A percentile compares a stretch with the other conserved stretches of the same genome.
Conservation (phyloP, 2,888 invertebrate species). For the Selenia dentaria region DNA sequence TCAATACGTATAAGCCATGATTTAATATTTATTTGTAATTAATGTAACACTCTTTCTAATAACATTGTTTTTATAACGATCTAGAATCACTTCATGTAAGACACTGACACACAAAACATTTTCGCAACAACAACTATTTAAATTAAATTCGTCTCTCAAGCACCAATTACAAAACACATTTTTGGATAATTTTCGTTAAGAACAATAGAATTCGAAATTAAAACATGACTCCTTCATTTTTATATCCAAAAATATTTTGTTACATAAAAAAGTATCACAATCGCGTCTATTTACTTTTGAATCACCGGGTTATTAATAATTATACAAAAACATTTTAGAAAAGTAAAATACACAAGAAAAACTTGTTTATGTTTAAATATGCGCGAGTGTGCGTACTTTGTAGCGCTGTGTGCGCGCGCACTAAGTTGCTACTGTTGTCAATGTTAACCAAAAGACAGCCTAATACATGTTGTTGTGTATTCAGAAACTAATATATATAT, state of each 20-base stretch:
- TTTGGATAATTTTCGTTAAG: slow-evolving; percentile 28
- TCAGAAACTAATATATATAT: slow-evolving; percentile 26
- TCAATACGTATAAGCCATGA: no score
- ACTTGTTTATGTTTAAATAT: slow-evolving; percentile 39
- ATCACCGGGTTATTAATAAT: no score
- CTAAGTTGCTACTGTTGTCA: slow-evolving; percentile 73
- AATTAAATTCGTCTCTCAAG: slow-evolving; percentile 30
- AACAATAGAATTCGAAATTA: slow-evolving; percentile 5
- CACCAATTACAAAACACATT: slow-evolving; percentile 36
- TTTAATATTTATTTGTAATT: no score
- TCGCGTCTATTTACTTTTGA: slow-evolving; percentile 23
- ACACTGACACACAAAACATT: no score
- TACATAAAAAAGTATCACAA: slow-evolving; percentile 27
- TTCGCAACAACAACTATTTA: no score
- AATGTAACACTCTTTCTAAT: no score
- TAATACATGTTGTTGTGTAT: slow-evolving; percentile 35
- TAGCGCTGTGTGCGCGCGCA: slow-evolving; percentile 69
- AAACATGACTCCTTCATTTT: slow-evolving; percentile 13
- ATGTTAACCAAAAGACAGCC: slow-evolving; percentile 59
- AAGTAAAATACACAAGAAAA: no score
- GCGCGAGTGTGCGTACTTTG: slow-evolving; percentile 48
- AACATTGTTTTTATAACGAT: no score
- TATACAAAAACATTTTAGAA: no score
- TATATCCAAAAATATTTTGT: slow-evolving; percentile 39
- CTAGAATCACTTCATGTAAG: no score